These are phyloP conservation scores for Hippoglossus stenolepis DNA, from an alignment of 2,113 vertebrate genomes.

Conservation along the genomic window DNA sequence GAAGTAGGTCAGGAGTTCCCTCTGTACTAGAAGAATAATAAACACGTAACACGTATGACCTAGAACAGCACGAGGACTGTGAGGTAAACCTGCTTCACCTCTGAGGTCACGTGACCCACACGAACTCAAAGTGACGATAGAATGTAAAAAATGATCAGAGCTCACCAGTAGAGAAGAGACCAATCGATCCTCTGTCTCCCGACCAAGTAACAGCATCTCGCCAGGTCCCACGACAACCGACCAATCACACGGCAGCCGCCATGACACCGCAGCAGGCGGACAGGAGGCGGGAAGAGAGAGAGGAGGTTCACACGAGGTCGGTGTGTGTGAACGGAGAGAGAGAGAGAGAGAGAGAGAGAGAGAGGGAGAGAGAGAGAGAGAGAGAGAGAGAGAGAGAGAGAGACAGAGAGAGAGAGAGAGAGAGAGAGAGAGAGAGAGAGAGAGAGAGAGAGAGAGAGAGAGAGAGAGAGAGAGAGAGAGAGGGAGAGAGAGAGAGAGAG, in stretches of 20 bases:
- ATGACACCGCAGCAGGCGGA: conserved; percentile 17
- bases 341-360: conserved; percentile 59
- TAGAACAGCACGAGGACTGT: too few species aligned
- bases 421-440: conserved; percentile 60
- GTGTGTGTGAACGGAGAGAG: conserved; percentile 59
- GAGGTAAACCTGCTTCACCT: too few species aligned
- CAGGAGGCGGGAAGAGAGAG: conserved; percentile 35
- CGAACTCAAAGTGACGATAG: neutral
- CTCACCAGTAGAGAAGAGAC: conserved; percentile 89
- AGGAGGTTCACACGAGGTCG: conserved; percentile 67
- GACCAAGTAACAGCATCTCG: conserved; percentile 84
- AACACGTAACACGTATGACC: too few species aligned
- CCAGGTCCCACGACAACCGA: neutral
- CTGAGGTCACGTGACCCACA: too few species aligned
- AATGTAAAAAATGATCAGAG: neutral
- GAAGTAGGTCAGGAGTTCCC: too few species aligned
- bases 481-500: conserved; percentile 58
- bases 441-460: conserved; percentile 60
- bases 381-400: conserved; percentile 60
- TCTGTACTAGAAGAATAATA: too few species aligned
- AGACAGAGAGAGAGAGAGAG: conserved; percentile 60
- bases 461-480: conserved; percentile 60
- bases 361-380: conserved; percentile 60
- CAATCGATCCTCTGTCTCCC: conserved; percentile 84
- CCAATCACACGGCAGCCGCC: conserved; percentile 8